Percentiles rank a stretch among this genome's conserved stretches.
Conservation (phyloP, 2,797 vertebrate genomes). For the Apodemus agrarius region DNA sequence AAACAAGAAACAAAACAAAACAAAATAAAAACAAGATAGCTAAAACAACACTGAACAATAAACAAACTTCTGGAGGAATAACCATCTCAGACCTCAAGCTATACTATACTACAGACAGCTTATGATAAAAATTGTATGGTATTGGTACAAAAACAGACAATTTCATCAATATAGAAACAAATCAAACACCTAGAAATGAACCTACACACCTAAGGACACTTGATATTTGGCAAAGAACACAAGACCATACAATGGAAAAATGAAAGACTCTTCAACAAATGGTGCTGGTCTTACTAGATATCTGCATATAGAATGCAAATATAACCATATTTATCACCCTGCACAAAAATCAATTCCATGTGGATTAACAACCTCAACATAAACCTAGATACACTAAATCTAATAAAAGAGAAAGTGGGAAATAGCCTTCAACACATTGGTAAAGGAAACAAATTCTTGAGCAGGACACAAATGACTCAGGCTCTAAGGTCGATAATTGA, state of each 20-base stretch:
- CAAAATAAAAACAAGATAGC: not conserved
- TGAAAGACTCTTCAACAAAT: not conserved
- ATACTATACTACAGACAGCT: too few species aligned
- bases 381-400: not conserved
- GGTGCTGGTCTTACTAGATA: not conserved
- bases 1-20: too few species aligned
- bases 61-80: not conserved
- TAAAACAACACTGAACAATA: not conserved
- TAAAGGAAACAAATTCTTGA: not conserved
- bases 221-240: not conserved
- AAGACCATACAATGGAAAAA: not conserved
- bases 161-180: not conserved
- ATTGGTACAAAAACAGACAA: not conserved
- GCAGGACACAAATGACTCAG: not conserved
- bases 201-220: not conserved
- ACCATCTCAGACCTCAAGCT: too few species aligned
- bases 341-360: not conserved
- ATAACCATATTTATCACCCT: not conserved
- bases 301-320: not conserved
- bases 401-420: not conserved
- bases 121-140: too few species aligned
- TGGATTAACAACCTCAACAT: not conserved
- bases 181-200: not conserved
- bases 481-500: not conserved
- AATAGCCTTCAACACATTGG: not conserved